phyloP scores from a whole-genome alignment of 2,797 vertebrate genomes.

The Sebastes oblongus region DNA sequence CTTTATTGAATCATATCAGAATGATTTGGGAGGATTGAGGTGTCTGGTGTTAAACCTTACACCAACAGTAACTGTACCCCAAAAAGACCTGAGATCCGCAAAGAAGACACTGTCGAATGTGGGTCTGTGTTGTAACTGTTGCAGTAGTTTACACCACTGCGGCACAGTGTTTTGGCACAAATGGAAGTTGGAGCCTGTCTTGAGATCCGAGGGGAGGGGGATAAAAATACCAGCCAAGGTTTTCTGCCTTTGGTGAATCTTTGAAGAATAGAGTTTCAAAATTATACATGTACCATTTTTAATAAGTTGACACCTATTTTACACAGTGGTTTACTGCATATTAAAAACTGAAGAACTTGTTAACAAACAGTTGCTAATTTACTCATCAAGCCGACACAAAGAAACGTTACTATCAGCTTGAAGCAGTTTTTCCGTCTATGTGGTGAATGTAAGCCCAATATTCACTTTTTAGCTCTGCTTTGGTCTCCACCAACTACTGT shows the following conservation, averaged over 20 bases:
- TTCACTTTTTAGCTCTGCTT: not conserved
- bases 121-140: constrained; percentile 24
- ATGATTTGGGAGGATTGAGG: not conserved
- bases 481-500: not conserved
- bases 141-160: constrained; percentile 24
- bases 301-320: not conserved
- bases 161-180: constrained; percentile 21
- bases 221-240: constrained; percentile 24
- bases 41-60: not conserved
- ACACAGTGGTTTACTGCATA: not conserved
- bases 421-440: not conserved
- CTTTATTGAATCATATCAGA: constrained; percentile 13
- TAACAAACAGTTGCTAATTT: not conserved
- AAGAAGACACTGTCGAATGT: not conserved
- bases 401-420: not conserved
- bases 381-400: not conserved
- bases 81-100: not conserved
- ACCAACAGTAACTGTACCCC: not conserved
- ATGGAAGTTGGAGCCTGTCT: constrained; percentile 30
- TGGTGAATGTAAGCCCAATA: not conserved
- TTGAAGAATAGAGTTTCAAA: not conserved
- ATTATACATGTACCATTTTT: not conserved
- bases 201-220: constrained; percentile 10
- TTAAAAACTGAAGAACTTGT: not conserved
- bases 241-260: constrained; percentile 4